A percentile compares a stretch with the other conserved stretches of the same genome.
Evolutionary conservation across 2,113 vertebrate genomes (phyloP).

Genomic region (Rhabdomys dilectus): DNA sequence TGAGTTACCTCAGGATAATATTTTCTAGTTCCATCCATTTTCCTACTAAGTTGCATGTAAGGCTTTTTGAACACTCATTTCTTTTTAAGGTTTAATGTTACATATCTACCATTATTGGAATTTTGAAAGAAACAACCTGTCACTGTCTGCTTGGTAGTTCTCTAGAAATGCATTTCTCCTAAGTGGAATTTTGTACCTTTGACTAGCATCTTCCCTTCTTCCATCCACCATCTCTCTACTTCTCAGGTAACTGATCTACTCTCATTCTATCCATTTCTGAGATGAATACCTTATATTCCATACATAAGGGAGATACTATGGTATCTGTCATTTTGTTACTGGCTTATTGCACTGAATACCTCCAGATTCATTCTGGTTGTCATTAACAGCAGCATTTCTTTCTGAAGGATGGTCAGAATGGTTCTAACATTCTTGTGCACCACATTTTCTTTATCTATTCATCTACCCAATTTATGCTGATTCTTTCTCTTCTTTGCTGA

Average conservation of each 20-base stretch:
- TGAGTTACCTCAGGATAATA: too few species aligned
- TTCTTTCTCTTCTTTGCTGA: accelerated
- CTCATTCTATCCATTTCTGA: neutral
- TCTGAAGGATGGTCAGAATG: neutral
- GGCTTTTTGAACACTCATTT: neutral
- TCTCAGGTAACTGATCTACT: neutral
- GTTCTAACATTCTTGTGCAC: neutral
- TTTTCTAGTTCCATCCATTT: too few species aligned
- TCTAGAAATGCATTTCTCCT: neutral
- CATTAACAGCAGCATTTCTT: neutral
- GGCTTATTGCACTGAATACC: neutral
- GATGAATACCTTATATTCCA: neutral
- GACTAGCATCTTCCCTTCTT: neutral
- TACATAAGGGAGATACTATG: neutral
- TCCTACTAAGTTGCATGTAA: too few species aligned
- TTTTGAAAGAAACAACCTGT: neutral
- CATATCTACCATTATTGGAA: too few species aligned
- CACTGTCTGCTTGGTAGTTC: accelerated
- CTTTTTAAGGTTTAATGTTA: neutral
- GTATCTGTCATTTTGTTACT: neutral
- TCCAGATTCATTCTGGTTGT: neutral
- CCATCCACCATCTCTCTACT: too few species aligned
- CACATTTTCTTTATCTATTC: neutral
- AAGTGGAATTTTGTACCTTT: neutral
- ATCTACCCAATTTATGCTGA: too few species aligned